Percentiles rank a stretch among this genome's conserved stretches.
These are phyloP conservation scores for Chalcosyrphus nemorum DNA, from an alignment of 2,888 invertebrate genomes.

Conservation along the genomic window DNA sequence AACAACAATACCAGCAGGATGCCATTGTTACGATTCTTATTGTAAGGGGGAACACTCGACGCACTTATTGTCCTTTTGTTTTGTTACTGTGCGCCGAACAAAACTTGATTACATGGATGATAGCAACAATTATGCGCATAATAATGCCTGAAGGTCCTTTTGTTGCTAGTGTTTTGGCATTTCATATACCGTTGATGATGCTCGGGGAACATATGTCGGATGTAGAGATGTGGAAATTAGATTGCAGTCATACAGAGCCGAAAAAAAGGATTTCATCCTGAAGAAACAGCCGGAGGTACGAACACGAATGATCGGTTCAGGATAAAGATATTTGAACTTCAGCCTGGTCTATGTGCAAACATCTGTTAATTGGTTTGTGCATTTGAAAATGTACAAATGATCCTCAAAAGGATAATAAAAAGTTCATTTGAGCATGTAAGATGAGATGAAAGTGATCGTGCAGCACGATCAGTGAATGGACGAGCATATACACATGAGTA, in stretches of 20 bases:
- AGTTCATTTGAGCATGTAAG: constrained; percentile 61
- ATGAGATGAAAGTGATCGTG: constrained; percentile 56
- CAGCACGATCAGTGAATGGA: constrained; percentile 2
- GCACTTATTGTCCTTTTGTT: constrained; percentile 70
- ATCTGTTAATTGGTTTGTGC: constrained; percentile 69
- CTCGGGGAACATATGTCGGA: constrained; percentile 64
- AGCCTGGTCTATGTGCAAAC: constrained; percentile 21
- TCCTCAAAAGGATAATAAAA: constrained; percentile 21
- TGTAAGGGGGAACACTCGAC: constrained; percentile 32
- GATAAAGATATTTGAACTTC: constrained; percentile 21
- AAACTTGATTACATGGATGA: constrained; percentile 75
- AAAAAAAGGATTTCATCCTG: constrained; percentile 44
- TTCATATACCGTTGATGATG: constrained; percentile 24
- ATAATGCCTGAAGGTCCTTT: constrained; percentile 73
- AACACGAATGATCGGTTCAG: constrained; percentile 14
- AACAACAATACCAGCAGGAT: constrained; percentile 68
- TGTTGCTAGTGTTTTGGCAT: constrained; percentile 69
- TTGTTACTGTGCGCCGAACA: constrained; percentile 64
- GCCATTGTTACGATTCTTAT: constrained; percentile 62
- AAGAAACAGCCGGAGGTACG: constrained; percentile 22
- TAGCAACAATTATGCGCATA: constrained; percentile 75
- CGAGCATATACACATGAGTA: neutral
- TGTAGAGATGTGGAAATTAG: constrained; percentile 52
- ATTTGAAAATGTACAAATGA: constrained; percentile 14
- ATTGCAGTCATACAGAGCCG: constrained; percentile 43